Evolutionary conservation across 2,113 vertebrate genomes (phyloP), one percentile per base, ranked within the genome.

Genomic region (Polyodon spathula): DNA sequence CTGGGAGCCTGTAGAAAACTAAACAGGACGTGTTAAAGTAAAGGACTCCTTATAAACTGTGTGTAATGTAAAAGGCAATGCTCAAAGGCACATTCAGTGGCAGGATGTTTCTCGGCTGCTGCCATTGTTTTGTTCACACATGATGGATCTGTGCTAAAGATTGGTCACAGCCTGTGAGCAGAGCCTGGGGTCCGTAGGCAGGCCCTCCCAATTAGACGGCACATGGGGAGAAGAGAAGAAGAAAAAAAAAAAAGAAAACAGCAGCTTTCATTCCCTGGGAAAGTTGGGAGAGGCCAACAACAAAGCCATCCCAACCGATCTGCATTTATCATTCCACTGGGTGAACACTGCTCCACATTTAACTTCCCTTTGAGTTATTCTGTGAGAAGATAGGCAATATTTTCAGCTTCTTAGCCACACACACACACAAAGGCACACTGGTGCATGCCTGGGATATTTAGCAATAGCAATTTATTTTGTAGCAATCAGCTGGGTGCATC

Each of bases 91-190:
- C 42, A 65, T 68, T 63, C 65, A 68, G 70, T 63, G 67, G 64
- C 48, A 4, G 60, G 55, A 62, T 62, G 71, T 66, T 52, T 40
- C 37, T 37, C 63, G 37, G 41, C 54, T 60, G 71, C 73, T 67
- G 64, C 51, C 38, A 63, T 62, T 62, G 69, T 76, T 73, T 74
- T 77, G 67, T 74, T 43, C 57, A 37, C 57, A 69, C 63, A 55
- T 82, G 80, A 79, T 79, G 73, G 76, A 81, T 83, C 73, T 71
- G 58, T 65, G 67, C 54, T 72, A 60, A 56, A 73, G 71, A 75
- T 79, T 77, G 72, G 73, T 73, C 63, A 65, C 63, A 72, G 76
- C 76, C 66, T 62, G 67, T 56, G 38, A 66, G 59, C 65, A 69
- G 60, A 66, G 39, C n/a, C 17, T 52, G 17, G 46, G 58, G 44